Conservation (phyloP, 2,113 vertebrate species). For the Amblyornis subalaris region DNA sequence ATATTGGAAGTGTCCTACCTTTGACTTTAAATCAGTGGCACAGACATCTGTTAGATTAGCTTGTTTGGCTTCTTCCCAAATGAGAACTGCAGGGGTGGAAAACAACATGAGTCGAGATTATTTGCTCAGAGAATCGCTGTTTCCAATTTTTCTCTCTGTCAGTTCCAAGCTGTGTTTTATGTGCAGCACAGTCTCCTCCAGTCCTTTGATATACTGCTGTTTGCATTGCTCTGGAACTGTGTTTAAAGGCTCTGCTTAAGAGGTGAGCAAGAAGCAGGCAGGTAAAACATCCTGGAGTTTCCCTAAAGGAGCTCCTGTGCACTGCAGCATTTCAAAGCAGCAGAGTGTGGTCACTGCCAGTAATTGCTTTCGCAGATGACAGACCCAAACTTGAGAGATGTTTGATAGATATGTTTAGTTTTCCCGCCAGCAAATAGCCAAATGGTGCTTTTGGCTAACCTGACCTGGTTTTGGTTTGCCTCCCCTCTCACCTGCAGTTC, state of each 20-base stretch:
- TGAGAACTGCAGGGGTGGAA: constrained; percentile 37
- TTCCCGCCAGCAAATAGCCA: not conserved
- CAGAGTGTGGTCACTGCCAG: not conserved
- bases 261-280: not conserved
- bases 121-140: constrained; percentile 39
- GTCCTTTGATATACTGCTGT: constrained; percentile 3
- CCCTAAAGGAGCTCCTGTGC: not conserved
- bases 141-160: constrained; percentile 51
- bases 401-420: not conserved
- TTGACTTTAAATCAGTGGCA: constrained; percentile 40
- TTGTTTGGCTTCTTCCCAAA: constrained; percentile 25
- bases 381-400: not conserved
- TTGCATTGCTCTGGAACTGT: constrained; percentile 11
- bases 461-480: not conserved
- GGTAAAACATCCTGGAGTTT: not conserved
- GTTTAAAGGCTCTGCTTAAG: not conserved
- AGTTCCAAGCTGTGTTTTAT: constrained; percentile 35
- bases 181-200: not conserved
- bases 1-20: constrained; percentile 39
- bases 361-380: not conserved
- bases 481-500: not conserved
- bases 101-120: constrained; percentile 29
- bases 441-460: accelerated
- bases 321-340: not conserved
- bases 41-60: constrained; percentile 27